phyloP scores from a whole-genome alignment of 2,888 invertebrate species.

The Synergus itoensis region DNA sequence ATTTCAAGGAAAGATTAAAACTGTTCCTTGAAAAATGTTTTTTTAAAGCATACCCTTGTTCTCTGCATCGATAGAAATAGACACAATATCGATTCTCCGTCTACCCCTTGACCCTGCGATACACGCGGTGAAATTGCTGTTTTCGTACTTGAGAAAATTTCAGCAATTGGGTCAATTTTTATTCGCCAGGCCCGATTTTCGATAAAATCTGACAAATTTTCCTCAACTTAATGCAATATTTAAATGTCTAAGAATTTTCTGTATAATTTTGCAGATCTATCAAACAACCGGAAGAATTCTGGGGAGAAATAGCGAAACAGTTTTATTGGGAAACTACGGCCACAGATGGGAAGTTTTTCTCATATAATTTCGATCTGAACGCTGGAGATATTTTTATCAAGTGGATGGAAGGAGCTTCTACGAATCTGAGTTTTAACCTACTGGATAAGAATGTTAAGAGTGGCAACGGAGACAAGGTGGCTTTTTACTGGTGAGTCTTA shows the following conservation, averaged over 20 bases:
- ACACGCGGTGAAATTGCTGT: neutral
- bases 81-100: constrained; percentile 63
- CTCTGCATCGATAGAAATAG: constrained; percentile 58
- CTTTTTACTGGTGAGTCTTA: constrained; percentile 93
- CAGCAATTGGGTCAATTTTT: neutral
- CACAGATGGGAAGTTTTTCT: constrained; percentile 87
- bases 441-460: constrained; percentile 94
- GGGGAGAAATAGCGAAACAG: constrained; percentile 95
- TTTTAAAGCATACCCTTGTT: neutral
- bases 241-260: too few relatives aligned
- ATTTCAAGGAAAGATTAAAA: neutral
- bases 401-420: constrained; percentile 97
- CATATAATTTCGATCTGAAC: constrained; percentile 93
- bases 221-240: constrained; percentile 33
- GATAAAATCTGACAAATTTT: neutral
- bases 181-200: neutral
- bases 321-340: constrained; percentile 94
- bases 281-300: constrained; percentile 93
- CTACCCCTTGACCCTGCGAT: neutral
- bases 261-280: constrained; percentile 81
- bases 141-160: neutral
- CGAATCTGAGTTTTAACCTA: constrained; percentile 97
- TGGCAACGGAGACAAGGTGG: constrained; percentile 93
- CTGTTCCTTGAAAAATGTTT: neutral
- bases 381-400: constrained; percentile 94